phyloP scores from a whole-genome alignment of 2,888 invertebrate species.

The Laspeyria flexula region DNA sequence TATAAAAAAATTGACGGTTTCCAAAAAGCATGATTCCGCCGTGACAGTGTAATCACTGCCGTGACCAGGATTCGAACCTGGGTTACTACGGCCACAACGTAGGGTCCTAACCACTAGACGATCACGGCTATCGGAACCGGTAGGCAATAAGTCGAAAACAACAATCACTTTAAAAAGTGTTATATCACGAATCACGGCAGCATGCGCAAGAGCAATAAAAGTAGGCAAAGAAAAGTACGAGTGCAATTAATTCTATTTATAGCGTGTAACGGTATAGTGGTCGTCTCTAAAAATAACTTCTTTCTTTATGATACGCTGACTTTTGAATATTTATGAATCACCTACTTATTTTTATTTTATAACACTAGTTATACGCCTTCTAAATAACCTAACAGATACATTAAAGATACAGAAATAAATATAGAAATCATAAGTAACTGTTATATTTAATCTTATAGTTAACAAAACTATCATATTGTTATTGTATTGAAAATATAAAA shows the following conservation, averaged over 20 bases:
- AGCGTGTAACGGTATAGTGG: background rate
- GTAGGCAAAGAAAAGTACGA: background rate
- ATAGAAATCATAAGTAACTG: too few relatives aligned
- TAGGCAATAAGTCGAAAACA: conserved; percentile 16
- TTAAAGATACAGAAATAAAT: too few relatives aligned
- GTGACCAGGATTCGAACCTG: conserved; percentile 90
- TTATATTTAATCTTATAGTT: too few relatives aligned
- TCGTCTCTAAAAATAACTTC: too few relatives aligned
- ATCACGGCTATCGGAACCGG: conserved; percentile 73
- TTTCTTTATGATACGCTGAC: too few relatives aligned
- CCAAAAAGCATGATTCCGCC: conserved; percentile 35
- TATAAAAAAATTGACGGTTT: background rate
- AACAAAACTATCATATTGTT: too few relatives aligned
- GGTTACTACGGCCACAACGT: conserved; percentile 90
- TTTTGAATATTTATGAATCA: too few relatives aligned
- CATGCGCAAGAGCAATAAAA: conserved; percentile 5
- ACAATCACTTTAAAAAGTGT: conserved; percentile 6
- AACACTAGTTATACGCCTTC: too few relatives aligned
- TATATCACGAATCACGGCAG: conserved; percentile 2
- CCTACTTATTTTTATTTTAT: too few relatives aligned
- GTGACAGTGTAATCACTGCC: conserved; percentile 79
- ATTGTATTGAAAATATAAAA: too few relatives aligned
- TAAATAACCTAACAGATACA: too few relatives aligned
- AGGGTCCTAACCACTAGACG: conserved; percentile 91
- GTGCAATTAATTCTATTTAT: conserved; percentile 2